A percentile compares a stretch with the other conserved stretches of the same genome.
Conservation (phyloP, 37 sponge, comb jelly and placozoan species). For the Agelas oroides region DNA sequence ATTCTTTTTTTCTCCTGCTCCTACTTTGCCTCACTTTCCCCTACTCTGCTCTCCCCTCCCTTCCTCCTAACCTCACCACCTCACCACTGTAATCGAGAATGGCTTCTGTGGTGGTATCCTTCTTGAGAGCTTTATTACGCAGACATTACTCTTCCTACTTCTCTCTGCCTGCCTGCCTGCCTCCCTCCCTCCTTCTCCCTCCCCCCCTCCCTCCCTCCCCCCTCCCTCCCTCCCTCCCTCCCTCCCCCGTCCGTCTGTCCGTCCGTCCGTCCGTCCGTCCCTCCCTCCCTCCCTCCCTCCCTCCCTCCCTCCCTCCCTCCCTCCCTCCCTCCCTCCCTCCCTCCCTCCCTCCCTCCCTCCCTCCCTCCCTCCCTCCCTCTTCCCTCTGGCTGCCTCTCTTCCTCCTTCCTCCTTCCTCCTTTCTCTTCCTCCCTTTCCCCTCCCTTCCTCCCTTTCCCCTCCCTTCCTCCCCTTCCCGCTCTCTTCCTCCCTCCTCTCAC, state of each 20-base stretch:
- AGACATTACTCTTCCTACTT: neutral
- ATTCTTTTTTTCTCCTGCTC: too few relatives aligned
- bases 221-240: neutral
- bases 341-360: neutral
- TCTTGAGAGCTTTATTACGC: too few relatives aligned
- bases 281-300: neutral
- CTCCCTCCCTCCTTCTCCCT: neutral
- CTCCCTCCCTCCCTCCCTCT: neutral
- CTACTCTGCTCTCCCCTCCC: too few relatives aligned
- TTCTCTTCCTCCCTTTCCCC: neutral
- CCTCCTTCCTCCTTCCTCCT: neutral
- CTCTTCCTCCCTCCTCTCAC: conserved; percentile 2
- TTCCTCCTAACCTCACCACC: too few relatives aligned
- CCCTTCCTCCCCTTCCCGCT: neutral
- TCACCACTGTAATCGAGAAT: too few relatives aligned
- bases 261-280: neutral
- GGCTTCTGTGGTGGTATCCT: too few relatives aligned
- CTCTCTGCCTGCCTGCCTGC: neutral
- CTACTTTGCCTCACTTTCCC: too few relatives aligned
- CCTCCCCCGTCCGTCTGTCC: neutral
- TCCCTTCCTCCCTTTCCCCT: neutral
- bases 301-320: neutral
- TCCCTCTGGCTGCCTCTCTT: neutral
- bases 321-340: neutral
- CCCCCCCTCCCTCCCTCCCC: neutral